A percentile compares a stretch with the other conserved stretches of the same genome.
Conservation (phyloP, 2,797 vertebrate species). For the Mus minutoides region DNA sequence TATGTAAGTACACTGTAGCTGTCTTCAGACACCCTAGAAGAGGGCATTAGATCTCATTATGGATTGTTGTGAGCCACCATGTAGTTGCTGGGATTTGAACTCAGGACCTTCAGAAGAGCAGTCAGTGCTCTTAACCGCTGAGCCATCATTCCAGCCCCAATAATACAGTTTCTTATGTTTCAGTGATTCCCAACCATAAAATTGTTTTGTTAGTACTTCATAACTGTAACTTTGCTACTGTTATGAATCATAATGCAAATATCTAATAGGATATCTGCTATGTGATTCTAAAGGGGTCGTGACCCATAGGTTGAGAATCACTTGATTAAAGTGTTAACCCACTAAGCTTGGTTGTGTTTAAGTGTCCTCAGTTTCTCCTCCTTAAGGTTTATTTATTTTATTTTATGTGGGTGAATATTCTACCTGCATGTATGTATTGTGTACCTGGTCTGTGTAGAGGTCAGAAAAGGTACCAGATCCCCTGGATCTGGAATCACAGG, state of each 20-base stretch:
- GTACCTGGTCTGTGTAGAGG: neutral
- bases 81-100: no score
- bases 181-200: neutral
- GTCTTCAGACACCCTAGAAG: no score
- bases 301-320: neutral
- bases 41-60: no score
- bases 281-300: neutral
- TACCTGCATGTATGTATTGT: neutral
- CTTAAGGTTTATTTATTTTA: neutral
- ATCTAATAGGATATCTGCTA: neutral
- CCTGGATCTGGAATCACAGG: neutral
- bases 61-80: no score
- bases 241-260: neutral
- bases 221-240: neutral
- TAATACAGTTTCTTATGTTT: neutral
- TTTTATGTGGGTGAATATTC: neutral
- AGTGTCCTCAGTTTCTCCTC: neutral
- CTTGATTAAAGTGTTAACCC: neutral
- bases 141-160: no score
- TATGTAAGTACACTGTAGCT: no score
- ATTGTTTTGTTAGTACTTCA: neutral
- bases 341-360: neutral
- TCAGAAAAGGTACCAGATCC: neutral
- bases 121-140: no score
- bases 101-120: no score